Percentiles rank a stretch among this genome's conserved stretches.
phyloP scores from a whole-genome alignment of 2,113 vertebrate genomes.

The Dolichotis patagonum region DNA sequence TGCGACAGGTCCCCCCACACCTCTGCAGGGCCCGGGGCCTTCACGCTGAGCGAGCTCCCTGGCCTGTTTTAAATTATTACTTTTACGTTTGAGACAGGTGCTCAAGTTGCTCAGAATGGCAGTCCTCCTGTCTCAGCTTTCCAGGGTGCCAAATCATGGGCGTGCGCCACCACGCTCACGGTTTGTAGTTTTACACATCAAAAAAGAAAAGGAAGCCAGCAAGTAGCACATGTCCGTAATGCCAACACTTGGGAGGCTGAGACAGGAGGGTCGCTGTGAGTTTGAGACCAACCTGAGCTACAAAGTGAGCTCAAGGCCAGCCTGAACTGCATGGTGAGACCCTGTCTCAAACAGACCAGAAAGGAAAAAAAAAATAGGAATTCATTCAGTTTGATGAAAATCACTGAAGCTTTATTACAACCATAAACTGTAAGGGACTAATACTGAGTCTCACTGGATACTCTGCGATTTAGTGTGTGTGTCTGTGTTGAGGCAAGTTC shows the following conservation, averaged over 20 bases:
- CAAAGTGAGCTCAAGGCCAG: no score
- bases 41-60: background rate
- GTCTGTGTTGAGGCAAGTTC: background rate
- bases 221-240: no score
- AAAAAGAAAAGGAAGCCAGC: background rate
- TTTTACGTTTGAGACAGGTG: background rate
- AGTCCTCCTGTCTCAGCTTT: background rate
- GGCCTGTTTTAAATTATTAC: background rate
- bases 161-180: background rate
- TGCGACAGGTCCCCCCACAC: background rate
- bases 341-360: no score
- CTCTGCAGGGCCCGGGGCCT: background rate
- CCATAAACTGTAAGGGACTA: background rate
- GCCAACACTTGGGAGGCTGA: no score
- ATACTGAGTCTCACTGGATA: conserved; percentile 4
- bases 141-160: background rate
- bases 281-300: no score
- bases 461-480: background rate
- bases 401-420: background rate
- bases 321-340: no score
- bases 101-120: background rate
- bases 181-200: conserved; percentile 6
- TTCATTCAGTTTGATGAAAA: conserved; percentile 42
- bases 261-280: no score
- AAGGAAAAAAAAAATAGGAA: background rate